Base-by-base conservation (phyloP, 1,140 invertebrate species). In the Gerris buenoi region DNA sequence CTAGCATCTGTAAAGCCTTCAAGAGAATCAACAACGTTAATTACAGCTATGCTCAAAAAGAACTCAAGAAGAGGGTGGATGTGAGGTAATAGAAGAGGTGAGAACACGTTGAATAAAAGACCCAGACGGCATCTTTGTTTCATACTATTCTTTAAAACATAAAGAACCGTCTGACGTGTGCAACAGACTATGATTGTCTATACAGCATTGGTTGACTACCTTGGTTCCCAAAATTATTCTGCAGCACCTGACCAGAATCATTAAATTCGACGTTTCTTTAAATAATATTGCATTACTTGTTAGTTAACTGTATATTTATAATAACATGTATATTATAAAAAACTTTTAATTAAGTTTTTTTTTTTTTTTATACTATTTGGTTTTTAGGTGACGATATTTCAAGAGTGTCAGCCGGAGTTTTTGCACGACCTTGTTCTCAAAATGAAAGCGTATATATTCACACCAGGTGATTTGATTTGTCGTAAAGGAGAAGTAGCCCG, bases 401-500 rank as follows among this genome's bases (percentile, higher is more conserved):
- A 97, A 86, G 93, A 97, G 79, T 97, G 95, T 77, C 93, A 97
- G 77, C 94, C 95, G 0, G 94, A 97, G 78, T 97, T 97, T 77
- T 83, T 97, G 1, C 93, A 97, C 76, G 95, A 97, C 77, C 81
- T 98, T 57, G 94, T 98, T 25, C 81, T 98, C 56, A 98, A 98
- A 79, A 98, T 98, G 95, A 93, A 92, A 77, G 93, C 93, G 1
- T 96, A 94, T 75, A 97, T 97, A 76, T 97, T 97, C 76, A 97
- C 94, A 15, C 95, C 94, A 0, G 95, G 94, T 25, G 95, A 97
- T 77, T 88, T 95, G 33, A 96, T 97, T 73, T 97, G 94, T 75
- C 83, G 94, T 1, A 93, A 95, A 78, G 94, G 93, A 71, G 88
- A 95, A 81, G 91, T 95, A 15, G 95, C 94, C 0, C 79, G 94